Percentiles rank a stretch among this genome's conserved stretches.
Conservation (phyloP, 1,140 invertebrate species). For the Orchestia grillus region DNA sequence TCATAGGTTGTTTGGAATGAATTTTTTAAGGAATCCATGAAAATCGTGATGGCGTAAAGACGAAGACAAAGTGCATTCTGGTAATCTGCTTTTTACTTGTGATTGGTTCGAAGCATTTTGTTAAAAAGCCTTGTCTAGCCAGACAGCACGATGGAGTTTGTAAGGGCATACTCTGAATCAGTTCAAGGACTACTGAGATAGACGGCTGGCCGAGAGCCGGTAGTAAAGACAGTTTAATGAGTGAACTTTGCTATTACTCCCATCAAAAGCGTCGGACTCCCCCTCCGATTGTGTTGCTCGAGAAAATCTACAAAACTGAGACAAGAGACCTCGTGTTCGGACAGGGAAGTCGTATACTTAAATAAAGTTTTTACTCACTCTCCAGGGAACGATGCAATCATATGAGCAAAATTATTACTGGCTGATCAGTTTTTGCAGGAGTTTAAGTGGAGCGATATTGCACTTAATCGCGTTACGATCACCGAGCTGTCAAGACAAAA, state of each 20-base stretch:
- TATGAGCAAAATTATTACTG: not conserved
- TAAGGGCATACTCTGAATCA: not conserved
- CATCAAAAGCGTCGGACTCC: not conserved
- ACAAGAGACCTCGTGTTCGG: not conserved
- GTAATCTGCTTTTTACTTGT: not conserved
- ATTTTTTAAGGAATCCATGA: not conserved
- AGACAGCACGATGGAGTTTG: not conserved
- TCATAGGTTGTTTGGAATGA: not conserved
- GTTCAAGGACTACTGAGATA: not conserved
- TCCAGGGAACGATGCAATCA: not conserved
- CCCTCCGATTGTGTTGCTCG: not conserved
- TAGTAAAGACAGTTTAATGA: not conserved
- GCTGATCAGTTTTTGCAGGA: not conserved
- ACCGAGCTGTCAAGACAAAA: not conserved
- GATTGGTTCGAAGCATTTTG: not conserved
- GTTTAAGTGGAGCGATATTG: not conserved
- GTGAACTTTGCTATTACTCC: not conserved
- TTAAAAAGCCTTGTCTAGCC: not conserved
- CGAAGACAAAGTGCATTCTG: not conserved
- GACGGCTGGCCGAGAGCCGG: not conserved
- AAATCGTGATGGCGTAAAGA: not conserved
- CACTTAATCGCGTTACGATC: not conserved
- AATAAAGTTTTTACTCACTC: not conserved
- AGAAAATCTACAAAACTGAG: not conserved
- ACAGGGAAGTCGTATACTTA: not conserved